Evolutionary conservation across 1,140 invertebrate genomes (phyloP), one percentile per base, ranked within the genome.

Genomic region (Zelostemma sp.): DNA sequence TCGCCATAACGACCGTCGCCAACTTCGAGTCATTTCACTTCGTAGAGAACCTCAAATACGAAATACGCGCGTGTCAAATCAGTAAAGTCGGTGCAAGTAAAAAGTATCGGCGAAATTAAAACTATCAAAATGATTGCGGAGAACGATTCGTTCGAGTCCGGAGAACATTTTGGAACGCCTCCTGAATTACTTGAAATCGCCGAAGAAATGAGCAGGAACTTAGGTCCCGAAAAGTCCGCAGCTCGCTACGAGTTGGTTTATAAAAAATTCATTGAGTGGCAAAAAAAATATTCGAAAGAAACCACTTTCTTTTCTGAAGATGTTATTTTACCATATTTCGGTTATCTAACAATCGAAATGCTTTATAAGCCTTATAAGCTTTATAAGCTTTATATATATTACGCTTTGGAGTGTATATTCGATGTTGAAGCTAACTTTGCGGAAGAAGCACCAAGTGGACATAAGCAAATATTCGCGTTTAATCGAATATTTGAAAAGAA

Each of bases 401-500:
- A 53, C 14, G 16, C 16, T 53, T 11, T 53, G 49, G 49, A 18
- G 28, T 15, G 38, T 11, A 2, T 51, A 51, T 6, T 51, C 49
- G 11, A 51, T 51, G 49, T 18, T 51, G 11, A 51, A 35, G 28
- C 16, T 4, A 4, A 51, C 19, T 17, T 35, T 51, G 5, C 11
- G 21, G 14, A 35, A n/a, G 9, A 35, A 38, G 40, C 11, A 55
- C 15, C 8, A 55, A n/a, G 11, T 55, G 25, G 53, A 55, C 21
- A 55, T 55, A 9, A 45, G 53, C 21, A 45, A 45, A 14, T 55
- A 55, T 21, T 12, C 16, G n/a, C 15, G 28, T 35, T 43, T 55
- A 0, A 45, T 45, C 6, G 31, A 15, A 15, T 45, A 41, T 45
- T 55, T 55, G 17, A 40, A 55, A 40, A 43, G 21, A 12, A 33